A percentile compares a stretch with the other conserved stretches of the same genome.
Evolutionary conservation across 2,113 vertebrate species (phyloP).

Genomic region (Corapipo altera): DNA sequence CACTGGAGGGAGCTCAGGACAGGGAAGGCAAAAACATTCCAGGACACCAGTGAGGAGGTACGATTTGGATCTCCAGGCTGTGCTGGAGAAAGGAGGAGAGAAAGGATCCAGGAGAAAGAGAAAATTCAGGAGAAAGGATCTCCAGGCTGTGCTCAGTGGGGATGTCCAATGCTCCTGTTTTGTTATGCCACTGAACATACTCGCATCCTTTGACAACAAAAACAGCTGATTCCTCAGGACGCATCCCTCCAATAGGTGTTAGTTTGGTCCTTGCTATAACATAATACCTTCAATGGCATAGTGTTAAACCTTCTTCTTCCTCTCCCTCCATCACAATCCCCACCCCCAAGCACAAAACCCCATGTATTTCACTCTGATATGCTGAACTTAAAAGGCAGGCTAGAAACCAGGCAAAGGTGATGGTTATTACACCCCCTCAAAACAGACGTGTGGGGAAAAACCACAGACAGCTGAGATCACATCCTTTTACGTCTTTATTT

Average conservation of each 20-base stretch:
- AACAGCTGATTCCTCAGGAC: not conserved
- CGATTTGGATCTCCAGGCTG: not conserved
- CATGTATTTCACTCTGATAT: not conserved
- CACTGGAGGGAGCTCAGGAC: not conserved
- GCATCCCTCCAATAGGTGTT: not conserved
- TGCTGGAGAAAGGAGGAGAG: not conserved
- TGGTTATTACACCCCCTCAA: not conserved
- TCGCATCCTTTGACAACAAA: not conserved
- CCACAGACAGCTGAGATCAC: not conserved
- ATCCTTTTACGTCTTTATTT: constrained; percentile 74
- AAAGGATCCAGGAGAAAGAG: not conserved
- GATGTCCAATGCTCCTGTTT: not conserved
- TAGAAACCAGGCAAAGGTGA: not conserved
- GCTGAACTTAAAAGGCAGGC: not conserved
- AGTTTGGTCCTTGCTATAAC: not conserved
- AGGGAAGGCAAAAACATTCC: not conserved
- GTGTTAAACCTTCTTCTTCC: not conserved
- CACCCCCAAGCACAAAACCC: not conserved
- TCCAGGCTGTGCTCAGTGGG: not conserved
- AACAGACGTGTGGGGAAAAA: not conserved
- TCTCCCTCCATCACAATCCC: not conserved
- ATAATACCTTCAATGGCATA: not conserved
- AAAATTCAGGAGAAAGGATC: not conserved
- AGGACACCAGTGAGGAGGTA: not conserved
- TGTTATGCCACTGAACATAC: not conserved